Evolutionary conservation across 2,113 vertebrate genomes (phyloP).

Genomic region (Meleagris gallopavo): DNA sequence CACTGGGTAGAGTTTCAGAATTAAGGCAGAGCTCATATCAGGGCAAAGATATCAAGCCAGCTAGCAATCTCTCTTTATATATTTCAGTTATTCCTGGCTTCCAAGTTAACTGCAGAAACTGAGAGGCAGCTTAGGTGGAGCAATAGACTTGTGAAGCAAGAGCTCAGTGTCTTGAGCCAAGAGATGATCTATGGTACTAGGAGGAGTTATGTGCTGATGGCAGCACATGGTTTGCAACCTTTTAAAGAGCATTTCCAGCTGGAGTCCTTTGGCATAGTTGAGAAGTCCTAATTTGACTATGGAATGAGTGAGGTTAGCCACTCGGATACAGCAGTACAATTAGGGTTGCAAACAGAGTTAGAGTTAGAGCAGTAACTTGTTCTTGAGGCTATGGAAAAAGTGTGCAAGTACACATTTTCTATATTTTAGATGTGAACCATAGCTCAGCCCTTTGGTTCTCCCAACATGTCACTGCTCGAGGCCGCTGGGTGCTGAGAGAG

Average conservation of each 20-base stretch:
- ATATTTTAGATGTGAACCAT: neutral
- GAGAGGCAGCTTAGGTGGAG: neutral
- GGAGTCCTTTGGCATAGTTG: neutral
- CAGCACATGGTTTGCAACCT: rapidly evolving
- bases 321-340: neutral
- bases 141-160: neutral
- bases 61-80: rapidly evolving
- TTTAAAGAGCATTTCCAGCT: neutral
- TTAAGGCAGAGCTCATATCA: neutral
- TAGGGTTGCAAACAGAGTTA: neutral
- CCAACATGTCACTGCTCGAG: neutral
- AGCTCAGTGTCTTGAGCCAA: neutral
- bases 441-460: neutral
- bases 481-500: neutral
- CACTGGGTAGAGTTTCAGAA: neutral
- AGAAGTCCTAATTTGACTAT: neutral
- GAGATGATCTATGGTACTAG: neutral
- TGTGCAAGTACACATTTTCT: neutral
- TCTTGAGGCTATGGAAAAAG: neutral
- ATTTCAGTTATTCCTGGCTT: neutral
- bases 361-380: neutral
- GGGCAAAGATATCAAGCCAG: neutral
- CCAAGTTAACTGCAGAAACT: neutral
- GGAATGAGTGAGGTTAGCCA: neutral
- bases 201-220: neutral